These are phyloP conservation scores for Chiloscyllium punctatum DNA, from an alignment of 2,797 vertebrate species.

Conservation along the genomic window DNA sequence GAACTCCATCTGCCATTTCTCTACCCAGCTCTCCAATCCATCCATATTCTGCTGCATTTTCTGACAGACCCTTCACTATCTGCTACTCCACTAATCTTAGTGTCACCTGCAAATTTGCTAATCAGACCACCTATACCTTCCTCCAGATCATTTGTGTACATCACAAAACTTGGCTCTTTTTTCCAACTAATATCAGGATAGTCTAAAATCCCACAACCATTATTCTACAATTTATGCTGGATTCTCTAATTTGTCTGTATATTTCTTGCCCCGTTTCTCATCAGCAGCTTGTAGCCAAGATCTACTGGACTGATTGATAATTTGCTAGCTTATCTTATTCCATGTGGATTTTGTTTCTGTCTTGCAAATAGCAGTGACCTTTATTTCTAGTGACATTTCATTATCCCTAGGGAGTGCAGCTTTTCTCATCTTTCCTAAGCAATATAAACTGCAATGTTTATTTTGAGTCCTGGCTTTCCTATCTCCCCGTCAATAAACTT, in stretches of 20 bases:
- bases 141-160: too few species aligned
- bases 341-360: background rate
- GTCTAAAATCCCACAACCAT: background rate
- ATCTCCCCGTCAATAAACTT: background rate
- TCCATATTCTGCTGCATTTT: too few species aligned
- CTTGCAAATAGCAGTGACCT: too few species aligned
- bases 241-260: background rate
- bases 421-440: background rate
- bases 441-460: background rate
- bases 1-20: too few species aligned
- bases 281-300: background rate
- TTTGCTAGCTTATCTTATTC: too few species aligned
- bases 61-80: too few species aligned
- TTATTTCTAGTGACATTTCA: too few species aligned
- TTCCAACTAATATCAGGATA: background rate
- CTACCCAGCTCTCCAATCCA: too few species aligned
- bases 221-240: background rate
- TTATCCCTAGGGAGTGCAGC: background rate
- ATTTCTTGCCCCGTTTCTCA: background rate
- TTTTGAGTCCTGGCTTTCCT: background rate
- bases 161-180: background rate
- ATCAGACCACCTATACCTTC: too few species aligned
- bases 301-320: background rate
- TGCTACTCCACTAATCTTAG: too few species aligned
- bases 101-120: too few species aligned